A percentile compares a stretch with the other conserved stretches of the same genome.
Conservation (phyloP, 2,797 vertebrate genomes). For the Pangasius sanitwongsei region DNA sequence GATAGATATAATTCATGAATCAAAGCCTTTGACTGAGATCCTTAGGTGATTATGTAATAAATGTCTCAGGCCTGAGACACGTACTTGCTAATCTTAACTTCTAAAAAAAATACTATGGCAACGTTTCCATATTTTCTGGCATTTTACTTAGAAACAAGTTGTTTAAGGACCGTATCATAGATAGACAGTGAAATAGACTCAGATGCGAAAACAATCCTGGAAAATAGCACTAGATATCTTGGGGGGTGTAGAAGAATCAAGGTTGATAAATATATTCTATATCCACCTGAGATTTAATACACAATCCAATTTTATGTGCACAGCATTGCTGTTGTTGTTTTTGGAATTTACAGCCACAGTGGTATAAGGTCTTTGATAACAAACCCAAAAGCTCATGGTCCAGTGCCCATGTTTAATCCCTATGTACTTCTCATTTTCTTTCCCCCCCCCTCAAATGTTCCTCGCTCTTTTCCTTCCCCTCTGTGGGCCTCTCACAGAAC, state of each 20-base stretch:
- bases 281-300: background rate
- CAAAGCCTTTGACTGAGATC: background rate
- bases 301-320: background rate
- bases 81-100: background rate
- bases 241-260: background rate
- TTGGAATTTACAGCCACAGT: background rate
- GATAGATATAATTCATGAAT: background rate
- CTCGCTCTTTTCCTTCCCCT: slow-evolving; percentile 58
- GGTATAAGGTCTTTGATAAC: slow-evolving; percentile 13
- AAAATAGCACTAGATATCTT: background rate
- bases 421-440: slow-evolving; percentile 25
- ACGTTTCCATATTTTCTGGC: background rate
- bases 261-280: background rate
- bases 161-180: background rate
- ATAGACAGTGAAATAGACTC: background rate
- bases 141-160: background rate
- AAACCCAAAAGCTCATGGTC: slow-evolving; percentile 40
- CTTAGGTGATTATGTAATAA: background rate
- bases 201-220: background rate
- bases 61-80: background rate
- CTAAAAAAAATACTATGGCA: background rate
- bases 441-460: background rate
- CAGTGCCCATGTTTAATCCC: slow-evolving; percentile 34
- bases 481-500: slow-evolving; percentile 79
- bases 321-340: background rate